These are phyloP conservation scores for Drosophila algonquin DNA, from an alignment of 2,888 invertebrate genomes.

Conservation along the genomic window DNA sequence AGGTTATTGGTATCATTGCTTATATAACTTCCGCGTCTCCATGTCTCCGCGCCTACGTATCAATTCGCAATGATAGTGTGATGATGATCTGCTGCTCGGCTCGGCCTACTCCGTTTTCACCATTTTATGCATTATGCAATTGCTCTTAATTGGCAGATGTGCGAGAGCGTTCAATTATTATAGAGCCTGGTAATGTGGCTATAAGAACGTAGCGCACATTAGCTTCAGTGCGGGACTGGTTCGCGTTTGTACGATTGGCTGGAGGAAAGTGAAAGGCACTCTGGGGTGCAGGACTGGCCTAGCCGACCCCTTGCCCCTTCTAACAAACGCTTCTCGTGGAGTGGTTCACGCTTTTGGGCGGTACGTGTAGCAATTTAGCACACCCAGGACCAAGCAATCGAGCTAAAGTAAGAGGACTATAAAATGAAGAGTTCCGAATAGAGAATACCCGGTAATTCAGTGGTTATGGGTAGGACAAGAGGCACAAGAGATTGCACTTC, in stretches of 20 bases:
- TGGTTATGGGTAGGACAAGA: no score
- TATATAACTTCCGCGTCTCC: slow-evolving; percentile 74
- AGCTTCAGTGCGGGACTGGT: background rate
- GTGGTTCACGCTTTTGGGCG: no score
- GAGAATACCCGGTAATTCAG: background rate
- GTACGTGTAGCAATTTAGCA: background rate
- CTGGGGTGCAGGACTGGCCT: background rate
- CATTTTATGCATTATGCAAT: slow-evolving; percentile 54
- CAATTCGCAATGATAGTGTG: slow-evolving; percentile 53
- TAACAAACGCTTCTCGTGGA: background rate
- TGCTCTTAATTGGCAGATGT: slow-evolving; percentile 5
- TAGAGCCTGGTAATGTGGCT: background rate
- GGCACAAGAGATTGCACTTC: background rate
- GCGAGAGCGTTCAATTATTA: no score
- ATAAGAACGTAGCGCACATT: background rate
- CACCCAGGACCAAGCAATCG: background rate
- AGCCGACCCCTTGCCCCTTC: background rate
- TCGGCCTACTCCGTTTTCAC: slow-evolving; percentile 48
- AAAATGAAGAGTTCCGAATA: background rate
- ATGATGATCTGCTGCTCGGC: slow-evolving; percentile 36
- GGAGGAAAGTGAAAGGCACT: background rate
- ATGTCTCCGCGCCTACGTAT: slow-evolving; percentile 52
- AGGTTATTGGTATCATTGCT: slow-evolving; percentile 47
- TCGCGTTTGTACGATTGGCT: background rate
- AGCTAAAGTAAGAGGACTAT: background rate